Evolutionary conservation across 2,888 invertebrate species (phyloP).

Genomic region (Ptychoptera albimana): DNA sequence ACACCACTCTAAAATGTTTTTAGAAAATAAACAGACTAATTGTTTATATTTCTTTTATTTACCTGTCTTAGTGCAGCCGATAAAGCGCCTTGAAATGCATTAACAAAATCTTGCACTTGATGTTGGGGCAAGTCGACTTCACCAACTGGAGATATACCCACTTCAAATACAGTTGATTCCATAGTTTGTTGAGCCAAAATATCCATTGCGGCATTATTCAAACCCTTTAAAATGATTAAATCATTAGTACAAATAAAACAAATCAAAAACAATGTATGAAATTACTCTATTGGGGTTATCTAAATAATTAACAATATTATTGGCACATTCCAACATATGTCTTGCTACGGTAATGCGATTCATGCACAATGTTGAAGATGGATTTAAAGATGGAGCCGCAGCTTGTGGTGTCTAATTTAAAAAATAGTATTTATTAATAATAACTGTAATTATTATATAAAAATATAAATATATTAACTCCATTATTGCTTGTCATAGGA

Average conservation of each 20-base stretch:
- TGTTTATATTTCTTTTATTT: no score
- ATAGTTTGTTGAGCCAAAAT: slow-evolving; percentile 31
- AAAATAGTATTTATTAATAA: slow-evolving; percentile 2
- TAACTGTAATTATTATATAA: background rate
- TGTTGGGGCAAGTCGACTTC: slow-evolving; percentile 23
- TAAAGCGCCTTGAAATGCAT: slow-evolving; percentile 29
- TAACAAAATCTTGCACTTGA: slow-evolving; percentile 25
- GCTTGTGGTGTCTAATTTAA: slow-evolving; percentile 17
- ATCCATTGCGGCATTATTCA: slow-evolving; percentile 28
- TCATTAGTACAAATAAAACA: background rate
- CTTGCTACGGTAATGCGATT: slow-evolving; percentile 31
- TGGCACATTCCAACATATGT: slow-evolving; percentile 30
- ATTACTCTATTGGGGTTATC: slow-evolving; percentile 26
- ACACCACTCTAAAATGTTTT: slow-evolving; percentile 15
- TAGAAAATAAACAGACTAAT: no score
- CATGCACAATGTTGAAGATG: slow-evolving; percentile 30
- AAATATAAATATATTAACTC: slow-evolving; percentile 9
- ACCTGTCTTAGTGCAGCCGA: slow-evolving; percentile 25
- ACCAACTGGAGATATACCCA: slow-evolving; percentile 26
- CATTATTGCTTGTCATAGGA: slow-evolving; percentile 20
- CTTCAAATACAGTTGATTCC: slow-evolving; percentile 32
- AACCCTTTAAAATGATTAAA: slow-evolving; percentile 16
- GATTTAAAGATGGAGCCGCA: slow-evolving; percentile 23
- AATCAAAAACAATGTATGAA: background rate
- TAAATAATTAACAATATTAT: slow-evolving; percentile 29